Conservation (phyloP, 2,888 invertebrate species). For the Netelia virgata region DNA sequence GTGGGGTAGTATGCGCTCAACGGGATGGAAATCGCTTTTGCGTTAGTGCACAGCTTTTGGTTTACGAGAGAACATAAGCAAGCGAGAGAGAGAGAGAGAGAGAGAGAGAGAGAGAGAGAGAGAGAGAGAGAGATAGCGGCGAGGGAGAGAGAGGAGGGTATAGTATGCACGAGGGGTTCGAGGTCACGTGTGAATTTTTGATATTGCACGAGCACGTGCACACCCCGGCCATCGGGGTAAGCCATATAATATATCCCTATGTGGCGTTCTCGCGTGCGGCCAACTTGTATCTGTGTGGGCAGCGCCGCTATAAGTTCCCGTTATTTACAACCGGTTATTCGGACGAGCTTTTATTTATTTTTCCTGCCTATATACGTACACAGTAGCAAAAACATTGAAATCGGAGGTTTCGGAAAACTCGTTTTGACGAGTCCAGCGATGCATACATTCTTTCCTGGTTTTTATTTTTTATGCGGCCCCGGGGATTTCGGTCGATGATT, state of each 20-base stretch:
- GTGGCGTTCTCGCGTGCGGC: background rate
- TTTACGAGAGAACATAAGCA: constrained; percentile 54
- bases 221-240: background rate
- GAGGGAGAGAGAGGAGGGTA: background rate
- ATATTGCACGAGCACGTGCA: constrained; percentile 59
- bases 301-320: constrained; percentile 7
- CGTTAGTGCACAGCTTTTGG: constrained; percentile 53
- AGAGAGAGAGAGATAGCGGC: constrained; percentile 19
- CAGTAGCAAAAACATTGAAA: constrained; percentile 5
- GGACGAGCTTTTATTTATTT: constrained; percentile 11
- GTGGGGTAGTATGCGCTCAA: constrained; percentile 30
- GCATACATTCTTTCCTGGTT: background rate
- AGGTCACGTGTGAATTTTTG: constrained; percentile 66
- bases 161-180: constrained; percentile 15
- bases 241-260: background rate
- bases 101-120: background rate
- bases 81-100: background rate
- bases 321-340: constrained; percentile 23
- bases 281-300: background rate
- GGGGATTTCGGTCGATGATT: background rate
- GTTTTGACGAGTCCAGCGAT: background rate
- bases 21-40: constrained; percentile 57
- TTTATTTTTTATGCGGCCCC: background rate
- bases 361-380: background rate
- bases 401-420: background rate